Evolutionary conservation across 2,888 invertebrate species (phyloP).

Genomic region (Pediacus dermestoides): DNA sequence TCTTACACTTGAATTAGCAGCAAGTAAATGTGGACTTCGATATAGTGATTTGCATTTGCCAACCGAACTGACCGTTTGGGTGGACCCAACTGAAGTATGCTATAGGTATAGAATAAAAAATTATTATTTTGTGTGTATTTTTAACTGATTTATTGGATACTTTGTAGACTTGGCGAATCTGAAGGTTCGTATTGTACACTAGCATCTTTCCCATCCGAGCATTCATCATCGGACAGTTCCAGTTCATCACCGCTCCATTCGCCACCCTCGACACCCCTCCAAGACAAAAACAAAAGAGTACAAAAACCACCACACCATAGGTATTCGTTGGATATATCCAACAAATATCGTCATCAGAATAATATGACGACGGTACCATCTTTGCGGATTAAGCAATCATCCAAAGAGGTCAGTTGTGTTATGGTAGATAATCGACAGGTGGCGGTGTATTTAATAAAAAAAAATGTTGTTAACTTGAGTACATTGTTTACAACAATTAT

Average conservation of each 20-base stretch:
- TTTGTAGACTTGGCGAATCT: slow-evolving; percentile 56
- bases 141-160: slow-evolving; percentile 8
- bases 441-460: too few species aligned
- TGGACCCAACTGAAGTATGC: slow-evolving; percentile 69
- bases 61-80: slow-evolving; percentile 72
- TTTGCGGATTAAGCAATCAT: slow-evolving; percentile 41
- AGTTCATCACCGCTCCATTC: slow-evolving; percentile 18
- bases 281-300: slow-evolving; percentile 35
- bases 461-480: too few species aligned
- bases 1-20: slow-evolving; percentile 63
- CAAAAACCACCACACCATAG: slow-evolving; percentile 21
- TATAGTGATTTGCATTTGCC: slow-evolving; percentile 62
- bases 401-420: slow-evolving; percentile 40
- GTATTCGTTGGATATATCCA: slow-evolving; percentile 27
- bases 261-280: slow-evolving; percentile 40
- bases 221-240: slow-evolving; percentile 29
- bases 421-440: too few species aligned
- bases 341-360: slow-evolving; percentile 35
- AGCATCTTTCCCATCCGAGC: slow-evolving; percentile 52
- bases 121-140: slow-evolving; percentile 3
- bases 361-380: slow-evolving; percentile 35
- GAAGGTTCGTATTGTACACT: slow-evolving; percentile 61
- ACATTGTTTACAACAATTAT: too few species aligned
- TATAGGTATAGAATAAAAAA: too few species aligned
- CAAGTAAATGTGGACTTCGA: slow-evolving; percentile 59